Percentiles rank a stretch among this genome's conserved stretches.
Conservation (phyloP, 2,113 vertebrate species). For the Phalacrocorax aristotelis region DNA sequence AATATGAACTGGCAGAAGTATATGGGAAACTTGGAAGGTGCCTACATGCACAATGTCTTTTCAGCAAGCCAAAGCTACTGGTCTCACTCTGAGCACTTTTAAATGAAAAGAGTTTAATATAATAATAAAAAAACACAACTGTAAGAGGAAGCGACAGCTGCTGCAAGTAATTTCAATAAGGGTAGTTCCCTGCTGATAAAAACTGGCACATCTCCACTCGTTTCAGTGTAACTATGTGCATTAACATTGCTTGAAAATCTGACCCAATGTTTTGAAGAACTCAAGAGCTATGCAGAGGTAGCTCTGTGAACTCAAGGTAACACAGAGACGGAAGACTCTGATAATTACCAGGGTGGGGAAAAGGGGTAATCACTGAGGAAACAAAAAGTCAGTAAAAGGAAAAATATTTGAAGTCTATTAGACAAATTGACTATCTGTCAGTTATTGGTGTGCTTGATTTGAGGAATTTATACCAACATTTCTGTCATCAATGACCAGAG, state of each 20-base stretch:
- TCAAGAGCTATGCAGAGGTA: not conserved
- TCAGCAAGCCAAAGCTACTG: conserved; percentile 41
- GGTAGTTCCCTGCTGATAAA: conserved; percentile 46
- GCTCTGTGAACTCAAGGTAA: not conserved
- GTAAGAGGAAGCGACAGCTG: conserved; percentile 50
- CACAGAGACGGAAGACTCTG: not conserved
- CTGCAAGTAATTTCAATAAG: conserved; percentile 44
- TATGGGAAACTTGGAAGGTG: conserved; percentile 53
- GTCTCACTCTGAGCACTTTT: conserved; percentile 20
- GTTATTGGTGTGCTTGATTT: not conserved
- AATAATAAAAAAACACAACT: conserved; percentile 20
- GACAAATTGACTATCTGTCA: not conserved
- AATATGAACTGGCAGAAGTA: conserved; percentile 45
- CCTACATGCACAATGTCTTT: not conserved
- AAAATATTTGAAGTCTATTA: not conserved
- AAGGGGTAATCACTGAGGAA: not conserved
- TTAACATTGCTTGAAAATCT: conserved; percentile 1
- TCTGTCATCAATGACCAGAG: not conserved
- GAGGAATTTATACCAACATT: not conserved
- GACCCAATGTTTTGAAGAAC: not conserved
- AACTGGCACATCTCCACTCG: conserved; percentile 21
- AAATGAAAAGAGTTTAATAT: conserved; percentile 18
- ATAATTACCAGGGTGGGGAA: not conserved
- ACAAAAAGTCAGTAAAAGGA: not conserved
- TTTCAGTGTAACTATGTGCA: not conserved